phyloP scores from a whole-genome alignment of 2,797 vertebrate genomes.

The Tapirus indicus region DNA sequence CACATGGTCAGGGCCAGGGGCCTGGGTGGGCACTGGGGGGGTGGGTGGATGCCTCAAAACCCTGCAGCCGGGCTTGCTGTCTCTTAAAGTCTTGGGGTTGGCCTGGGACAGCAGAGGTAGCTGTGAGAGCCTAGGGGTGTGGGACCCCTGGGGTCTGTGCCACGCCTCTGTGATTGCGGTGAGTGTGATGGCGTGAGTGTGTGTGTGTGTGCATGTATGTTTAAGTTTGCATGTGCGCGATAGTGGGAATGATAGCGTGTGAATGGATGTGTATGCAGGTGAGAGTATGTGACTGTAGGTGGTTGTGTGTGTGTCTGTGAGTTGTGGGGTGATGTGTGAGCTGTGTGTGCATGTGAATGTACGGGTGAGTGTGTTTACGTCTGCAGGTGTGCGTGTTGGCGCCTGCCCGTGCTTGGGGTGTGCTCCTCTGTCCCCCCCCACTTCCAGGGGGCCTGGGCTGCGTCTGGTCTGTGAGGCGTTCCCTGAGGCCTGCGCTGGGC shows the following conservation, averaged over 20 bases:
- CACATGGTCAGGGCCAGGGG: neutral
- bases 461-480: slow-evolving; percentile 57
- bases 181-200: neutral
- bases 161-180: neutral
- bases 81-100: neutral
- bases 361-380: neutral
- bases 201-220: neutral
- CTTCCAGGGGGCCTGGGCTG: slow-evolving; percentile 30
- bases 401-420: neutral
- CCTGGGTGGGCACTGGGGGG: accelerated
- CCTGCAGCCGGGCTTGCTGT: neutral
- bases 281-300: neutral
- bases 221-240: neutral
- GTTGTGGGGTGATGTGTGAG: neutral
- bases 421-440: neutral
- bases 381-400: neutral
- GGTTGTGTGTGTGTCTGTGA: neutral
- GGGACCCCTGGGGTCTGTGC: neutral
- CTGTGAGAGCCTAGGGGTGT: neutral
- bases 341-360: neutral
- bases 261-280: neutral
- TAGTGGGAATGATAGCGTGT: neutral
- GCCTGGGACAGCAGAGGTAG: neutral
- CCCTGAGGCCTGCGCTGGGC: slow-evolving; percentile 21
- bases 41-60: neutral